phyloP scores from a whole-genome alignment of 2,113 vertebrate genomes.

The Gadus chalcogrammus region DNA sequence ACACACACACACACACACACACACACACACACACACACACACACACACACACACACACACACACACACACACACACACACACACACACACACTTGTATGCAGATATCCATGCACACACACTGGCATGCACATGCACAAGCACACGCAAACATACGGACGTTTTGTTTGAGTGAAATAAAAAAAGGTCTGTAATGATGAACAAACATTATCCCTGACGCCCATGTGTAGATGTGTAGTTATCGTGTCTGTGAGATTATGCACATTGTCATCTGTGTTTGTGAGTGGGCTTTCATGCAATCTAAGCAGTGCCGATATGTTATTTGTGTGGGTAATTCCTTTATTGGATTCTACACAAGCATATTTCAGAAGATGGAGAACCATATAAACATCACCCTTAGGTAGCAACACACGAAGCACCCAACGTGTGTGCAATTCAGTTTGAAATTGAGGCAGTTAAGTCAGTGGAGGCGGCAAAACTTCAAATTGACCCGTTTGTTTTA shows the following conservation, averaged over 20 bases:
- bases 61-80: background rate
- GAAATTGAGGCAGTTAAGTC: conserved; percentile 15
- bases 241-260: background rate
- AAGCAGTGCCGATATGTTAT: background rate
- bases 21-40: background rate
- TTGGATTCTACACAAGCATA: conserved; percentile 11
- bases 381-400: conserved; percentile 2
- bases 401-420: conserved; percentile 12
- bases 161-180: background rate
- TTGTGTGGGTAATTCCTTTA: conserved; percentile 5
- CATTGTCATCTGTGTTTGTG: background rate
- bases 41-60: background rate
- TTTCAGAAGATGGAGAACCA: conserved; percentile 12
- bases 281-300: background rate
- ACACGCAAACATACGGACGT: background rate
- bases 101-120: background rate
- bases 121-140: background rate
- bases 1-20: background rate
- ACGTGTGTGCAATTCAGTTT: conserved; percentile 18
- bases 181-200: background rate
- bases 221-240: conserved; percentile 2
- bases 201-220: background rate
- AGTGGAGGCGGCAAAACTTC: background rate
- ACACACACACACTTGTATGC: background rate
- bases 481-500: conserved; percentile 26